Percentiles rank a stretch among this genome's conserved stretches.
phyloP scores from a whole-genome alignment of 2,797 vertebrate species.

The Manis pentadactyla region DNA sequence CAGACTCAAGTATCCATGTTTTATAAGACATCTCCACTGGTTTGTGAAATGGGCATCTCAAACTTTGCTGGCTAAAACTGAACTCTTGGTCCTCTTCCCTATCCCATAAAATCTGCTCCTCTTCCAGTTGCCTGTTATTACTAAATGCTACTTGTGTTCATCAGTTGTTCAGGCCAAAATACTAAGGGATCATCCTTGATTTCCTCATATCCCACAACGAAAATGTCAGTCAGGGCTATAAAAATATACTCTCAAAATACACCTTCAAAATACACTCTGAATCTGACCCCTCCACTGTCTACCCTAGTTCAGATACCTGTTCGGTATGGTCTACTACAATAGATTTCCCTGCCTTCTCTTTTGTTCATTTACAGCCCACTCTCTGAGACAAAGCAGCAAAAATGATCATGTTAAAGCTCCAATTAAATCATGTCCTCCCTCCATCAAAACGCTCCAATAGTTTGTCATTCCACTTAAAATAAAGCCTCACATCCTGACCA shows the following conservation, averaged over 20 bases:
- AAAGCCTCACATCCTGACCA: neutral
- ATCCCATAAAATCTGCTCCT: neutral
- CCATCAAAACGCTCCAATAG: neutral
- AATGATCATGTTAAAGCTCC: neutral
- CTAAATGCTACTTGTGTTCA: slow-evolving; percentile 7
- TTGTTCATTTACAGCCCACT: neutral
- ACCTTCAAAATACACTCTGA: neutral
- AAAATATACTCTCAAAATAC: neutral
- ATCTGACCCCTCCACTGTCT: neutral
- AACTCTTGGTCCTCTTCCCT: neutral
- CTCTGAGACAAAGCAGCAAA: slow-evolving; percentile 26
- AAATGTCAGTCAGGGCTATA: neutral
- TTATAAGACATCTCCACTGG: neutral
- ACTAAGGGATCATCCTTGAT: neutral
- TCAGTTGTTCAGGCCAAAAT: neutral
- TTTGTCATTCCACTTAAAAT: neutral
- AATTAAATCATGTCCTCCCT: neutral
- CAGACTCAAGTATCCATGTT: neutral
- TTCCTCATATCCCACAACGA: neutral
- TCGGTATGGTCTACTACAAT: neutral
- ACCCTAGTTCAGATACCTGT: neutral
- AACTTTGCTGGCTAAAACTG: neutral
- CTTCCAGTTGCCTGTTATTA: neutral
- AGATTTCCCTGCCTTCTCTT: neutral
- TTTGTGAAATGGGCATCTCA: slow-evolving; percentile 14